phyloP scores from a whole-genome alignment of 2,888 invertebrate species.

The Coelinius sp. region DNA sequence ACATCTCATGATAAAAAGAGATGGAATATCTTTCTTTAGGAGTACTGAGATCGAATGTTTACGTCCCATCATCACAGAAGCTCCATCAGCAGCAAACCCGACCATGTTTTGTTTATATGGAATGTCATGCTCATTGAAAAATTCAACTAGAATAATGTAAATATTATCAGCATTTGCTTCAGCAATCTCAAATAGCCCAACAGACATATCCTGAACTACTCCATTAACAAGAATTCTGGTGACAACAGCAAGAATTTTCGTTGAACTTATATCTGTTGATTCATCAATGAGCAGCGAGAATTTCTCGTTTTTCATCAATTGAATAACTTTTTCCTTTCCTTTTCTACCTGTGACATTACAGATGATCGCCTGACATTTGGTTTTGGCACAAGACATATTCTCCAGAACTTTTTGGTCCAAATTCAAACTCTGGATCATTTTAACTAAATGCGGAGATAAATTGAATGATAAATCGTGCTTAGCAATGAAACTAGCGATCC shows the following conservation, averaged over 20 bases:
- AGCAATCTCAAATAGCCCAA: background rate
- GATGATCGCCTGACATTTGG: slow-evolving; percentile 43
- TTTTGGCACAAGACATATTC: slow-evolving; percentile 42
- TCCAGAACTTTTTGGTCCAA: slow-evolving; percentile 32
- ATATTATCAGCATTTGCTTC: background rate
- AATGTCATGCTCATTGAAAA: background rate
- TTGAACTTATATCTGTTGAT: slow-evolving; percentile 37
- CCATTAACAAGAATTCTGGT: background rate
- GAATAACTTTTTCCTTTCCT: slow-evolving; percentile 30
- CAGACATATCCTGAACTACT: background rate
- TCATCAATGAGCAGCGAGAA: slow-evolving; percentile 47
- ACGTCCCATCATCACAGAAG: background rate
- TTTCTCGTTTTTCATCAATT: slow-evolving; percentile 28
- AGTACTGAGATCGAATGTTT: background rate
- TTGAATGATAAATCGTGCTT: slow-evolving; percentile 47
- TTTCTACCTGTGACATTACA: slow-evolving; percentile 40
- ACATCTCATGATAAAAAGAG: background rate
- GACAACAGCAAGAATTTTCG: slow-evolving; percentile 25
- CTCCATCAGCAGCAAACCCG: background rate
- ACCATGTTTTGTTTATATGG: too few relatives aligned
- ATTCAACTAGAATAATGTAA: background rate
- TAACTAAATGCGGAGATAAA: slow-evolving; percentile 41
- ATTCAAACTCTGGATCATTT: slow-evolving; percentile 38
- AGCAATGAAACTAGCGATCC: slow-evolving; percentile 39
- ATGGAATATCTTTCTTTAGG: background rate